These are phyloP conservation scores for Murina feae DNA, from an alignment of 2,113 vertebrate species.

Conservation along the genomic window DNA sequence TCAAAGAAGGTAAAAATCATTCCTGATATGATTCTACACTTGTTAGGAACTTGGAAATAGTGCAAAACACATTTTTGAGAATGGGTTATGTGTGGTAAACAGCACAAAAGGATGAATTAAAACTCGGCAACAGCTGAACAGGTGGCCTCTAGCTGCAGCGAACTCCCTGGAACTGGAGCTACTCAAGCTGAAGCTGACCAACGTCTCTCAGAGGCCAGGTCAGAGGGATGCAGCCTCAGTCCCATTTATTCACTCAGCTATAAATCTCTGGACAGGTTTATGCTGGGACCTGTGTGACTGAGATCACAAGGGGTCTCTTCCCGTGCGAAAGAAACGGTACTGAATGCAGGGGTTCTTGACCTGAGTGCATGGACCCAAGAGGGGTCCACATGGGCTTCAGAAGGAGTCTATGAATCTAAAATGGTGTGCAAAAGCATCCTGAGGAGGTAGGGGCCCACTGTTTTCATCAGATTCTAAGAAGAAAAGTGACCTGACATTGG, in stretches of 20 bases:
- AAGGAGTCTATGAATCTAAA: not conserved
- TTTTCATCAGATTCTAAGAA: not conserved
- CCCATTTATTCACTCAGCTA: not conserved
- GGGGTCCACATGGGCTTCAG: not conserved
- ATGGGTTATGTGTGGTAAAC: not conserved
- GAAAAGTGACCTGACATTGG: not conserved
- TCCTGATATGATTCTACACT: not conserved
- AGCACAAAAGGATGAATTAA: not conserved
- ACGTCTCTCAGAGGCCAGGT: not conserved
- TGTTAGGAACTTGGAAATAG: not conserved
- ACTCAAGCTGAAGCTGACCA: not conserved
- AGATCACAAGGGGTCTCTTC: not conserved
- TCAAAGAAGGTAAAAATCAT: not conserved
- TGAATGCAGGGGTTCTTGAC: not conserved
- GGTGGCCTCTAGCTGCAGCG: not conserved
- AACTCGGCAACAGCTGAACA: not conserved
- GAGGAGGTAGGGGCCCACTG: not conserved
- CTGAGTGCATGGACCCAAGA: accelerated
- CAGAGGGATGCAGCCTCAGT: not conserved
- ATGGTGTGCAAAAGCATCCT: not conserved
- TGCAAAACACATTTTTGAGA: not conserved
- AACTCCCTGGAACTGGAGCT: not conserved
- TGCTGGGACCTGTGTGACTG: not conserved
- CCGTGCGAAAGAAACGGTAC: accelerated
- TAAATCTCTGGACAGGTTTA: not conserved